A percentile compares a stretch with the other conserved stretches of the same genome.
phyloP scores from a whole-genome alignment of 2,888 invertebrate species.

The Pterostichus madidus region DNA sequence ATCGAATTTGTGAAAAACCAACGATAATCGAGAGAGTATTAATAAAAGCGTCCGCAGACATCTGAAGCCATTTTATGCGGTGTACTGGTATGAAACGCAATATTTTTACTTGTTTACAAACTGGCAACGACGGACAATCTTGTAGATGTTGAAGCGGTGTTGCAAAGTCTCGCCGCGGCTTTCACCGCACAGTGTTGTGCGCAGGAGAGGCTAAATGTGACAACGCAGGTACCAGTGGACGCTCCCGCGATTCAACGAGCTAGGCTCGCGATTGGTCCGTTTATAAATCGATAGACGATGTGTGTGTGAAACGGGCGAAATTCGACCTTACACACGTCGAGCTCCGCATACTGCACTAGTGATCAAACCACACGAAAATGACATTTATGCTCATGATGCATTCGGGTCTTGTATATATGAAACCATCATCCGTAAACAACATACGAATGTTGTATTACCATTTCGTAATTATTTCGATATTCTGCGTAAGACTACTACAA shows the following conservation, averaged over 20 bases:
- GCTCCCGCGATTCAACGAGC: constrained; percentile 77
- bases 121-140: constrained; percentile 66
- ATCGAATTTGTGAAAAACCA: neutral
- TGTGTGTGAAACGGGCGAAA: constrained; percentile 58
- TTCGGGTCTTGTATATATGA: constrained; percentile 62
- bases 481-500: constrained; percentile 44
- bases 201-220: constrained; percentile 63
- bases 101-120: constrained; percentile 67
- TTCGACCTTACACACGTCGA: constrained; percentile 57
- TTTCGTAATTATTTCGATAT: constrained; percentile 66
- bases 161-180: constrained; percentile 57
- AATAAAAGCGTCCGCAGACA: constrained; percentile 20
- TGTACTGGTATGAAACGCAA: constrained; percentile 64
- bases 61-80: constrained; percentile 65
- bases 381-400: constrained; percentile 44
- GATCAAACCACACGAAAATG: constrained; percentile 5
- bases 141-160: constrained; percentile 43
- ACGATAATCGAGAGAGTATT: neutral
- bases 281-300: constrained; percentile 82
- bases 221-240: constrained; percentile 70
- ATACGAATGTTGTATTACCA: constrained; percentile 65
- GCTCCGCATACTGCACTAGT: constrained; percentile 65
- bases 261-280: constrained; percentile 82
- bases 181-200: constrained; percentile 62
- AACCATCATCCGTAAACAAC: constrained; percentile 67